A percentile compares a stretch with the other conserved stretches of the same genome.
phyloP scores from a whole-genome alignment of 2,888 invertebrate genomes.

The Schizaphis graminum region DNA sequence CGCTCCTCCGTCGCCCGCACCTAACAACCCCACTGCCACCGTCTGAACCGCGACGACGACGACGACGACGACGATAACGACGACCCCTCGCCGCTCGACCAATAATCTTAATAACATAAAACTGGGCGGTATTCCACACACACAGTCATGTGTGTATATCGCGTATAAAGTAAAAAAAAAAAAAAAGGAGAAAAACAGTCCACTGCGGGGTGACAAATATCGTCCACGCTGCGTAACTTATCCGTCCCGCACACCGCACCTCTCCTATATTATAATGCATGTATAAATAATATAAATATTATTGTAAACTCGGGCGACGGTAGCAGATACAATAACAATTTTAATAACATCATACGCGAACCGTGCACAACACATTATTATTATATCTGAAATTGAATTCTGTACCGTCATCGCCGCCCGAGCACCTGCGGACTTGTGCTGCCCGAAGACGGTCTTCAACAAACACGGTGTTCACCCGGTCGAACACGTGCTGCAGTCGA shows the following conservation, averaged over 20 bases:
- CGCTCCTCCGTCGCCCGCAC: conserved; percentile 10
- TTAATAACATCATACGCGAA: too few relatives aligned
- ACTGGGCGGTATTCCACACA: conserved; percentile 51
- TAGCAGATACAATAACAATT: not conserved
- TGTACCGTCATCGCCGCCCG: not conserved
- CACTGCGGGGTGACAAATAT: conserved; percentile 15
- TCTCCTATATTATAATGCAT: not conserved
- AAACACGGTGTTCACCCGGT: too few relatives aligned
- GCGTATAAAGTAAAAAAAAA: not conserved
- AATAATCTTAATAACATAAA: conserved; percentile 62
- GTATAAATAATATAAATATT: too few relatives aligned
- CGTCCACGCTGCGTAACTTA: conserved; percentile 26
- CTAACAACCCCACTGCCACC: not conserved
- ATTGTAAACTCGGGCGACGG: not conserved
- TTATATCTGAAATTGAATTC: conserved; percentile 53
- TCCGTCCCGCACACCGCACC: not conserved
- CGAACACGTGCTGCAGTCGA: not conserved
- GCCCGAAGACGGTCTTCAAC: too few relatives aligned
- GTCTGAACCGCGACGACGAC: not conserved
- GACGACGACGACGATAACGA: conserved; percentile 14
- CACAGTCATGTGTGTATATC: conserved; percentile 28
- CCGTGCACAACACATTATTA: not conserved
- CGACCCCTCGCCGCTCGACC: conserved; percentile 51
- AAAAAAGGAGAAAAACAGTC: not conserved
- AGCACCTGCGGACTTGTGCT: not conserved